These are phyloP conservation scores for Galeruca laticollis DNA, from an alignment of 2,888 invertebrate species.

Conservation along the genomic window DNA sequence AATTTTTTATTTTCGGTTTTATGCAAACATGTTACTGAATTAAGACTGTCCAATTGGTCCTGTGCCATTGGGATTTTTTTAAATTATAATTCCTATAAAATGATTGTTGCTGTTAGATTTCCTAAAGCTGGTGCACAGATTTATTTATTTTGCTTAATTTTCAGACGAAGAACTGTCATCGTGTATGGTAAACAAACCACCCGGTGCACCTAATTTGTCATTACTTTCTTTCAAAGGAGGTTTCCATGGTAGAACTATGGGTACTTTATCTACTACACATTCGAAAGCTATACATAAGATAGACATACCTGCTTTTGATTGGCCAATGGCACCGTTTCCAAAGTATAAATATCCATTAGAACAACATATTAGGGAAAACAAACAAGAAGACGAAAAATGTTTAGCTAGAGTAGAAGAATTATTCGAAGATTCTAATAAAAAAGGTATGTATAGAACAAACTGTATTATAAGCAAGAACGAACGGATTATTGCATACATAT, in stretches of 20 bases:
- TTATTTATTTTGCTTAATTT: slow-evolving; percentile 66
- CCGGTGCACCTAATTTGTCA: slow-evolving; percentile 87
- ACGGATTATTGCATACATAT: no score
- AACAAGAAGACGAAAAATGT: slow-evolving; percentile 82
- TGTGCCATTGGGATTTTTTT: no score
- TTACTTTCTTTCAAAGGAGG: slow-evolving; percentile 90
- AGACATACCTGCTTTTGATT: slow-evolving; percentile 93
- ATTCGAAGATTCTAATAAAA: slow-evolving; percentile 79
- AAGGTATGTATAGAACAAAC: slow-evolving; percentile 61
- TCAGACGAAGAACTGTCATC: slow-evolving; percentile 82
- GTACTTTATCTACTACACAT: slow-evolving; percentile 86
- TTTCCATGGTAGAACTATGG: slow-evolving; percentile 97
- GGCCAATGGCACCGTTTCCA: slow-evolving; percentile 96
- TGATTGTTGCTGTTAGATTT: not conserved
- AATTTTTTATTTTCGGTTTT: no score
- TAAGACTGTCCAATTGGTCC: no score
- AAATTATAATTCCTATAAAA: no score
- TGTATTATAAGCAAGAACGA: no score
- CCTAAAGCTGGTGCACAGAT: no score
- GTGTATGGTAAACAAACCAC: slow-evolving; percentile 87
- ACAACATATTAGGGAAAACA: slow-evolving; percentile 82
- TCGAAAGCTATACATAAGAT: slow-evolving; percentile 97
- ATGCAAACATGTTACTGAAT: no score
- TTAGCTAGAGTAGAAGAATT: slow-evolving; percentile 78
- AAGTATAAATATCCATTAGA: slow-evolving; percentile 92